Conservation (phyloP, 2,113 vertebrate genomes). For the Salvelinus namaycush region DNA sequence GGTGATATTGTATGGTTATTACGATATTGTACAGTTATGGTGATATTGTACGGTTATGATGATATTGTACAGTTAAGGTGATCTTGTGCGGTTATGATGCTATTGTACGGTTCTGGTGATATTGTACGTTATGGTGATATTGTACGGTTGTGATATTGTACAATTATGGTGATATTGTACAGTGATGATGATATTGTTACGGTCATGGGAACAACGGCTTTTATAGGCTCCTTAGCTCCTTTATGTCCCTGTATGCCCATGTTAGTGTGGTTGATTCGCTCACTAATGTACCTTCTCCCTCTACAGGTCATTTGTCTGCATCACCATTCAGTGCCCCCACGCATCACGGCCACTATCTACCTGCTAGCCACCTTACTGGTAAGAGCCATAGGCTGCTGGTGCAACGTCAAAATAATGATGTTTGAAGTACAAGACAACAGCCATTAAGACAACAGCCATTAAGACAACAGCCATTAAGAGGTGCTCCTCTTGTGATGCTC, state of each 20-base stretch:
- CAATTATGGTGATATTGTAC: neutral
- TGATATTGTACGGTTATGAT: no score
- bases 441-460: neutral
- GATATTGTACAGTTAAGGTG: no score
- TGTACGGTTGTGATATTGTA: no score
- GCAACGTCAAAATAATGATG: neutral
- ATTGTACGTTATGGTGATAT: no score
- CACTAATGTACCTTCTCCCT: constrained; percentile 6
- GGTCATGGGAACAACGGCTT: no score
- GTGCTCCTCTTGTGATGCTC: constrained; percentile 58
- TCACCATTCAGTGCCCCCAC: constrained; percentile 72
- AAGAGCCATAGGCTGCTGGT: constrained; percentile 45
- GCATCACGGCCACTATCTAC: constrained; percentile 78
- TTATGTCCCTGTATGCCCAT: neutral
- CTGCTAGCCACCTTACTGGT: constrained; percentile 79
- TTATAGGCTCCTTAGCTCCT: no score
- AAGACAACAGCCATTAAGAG: neutral
- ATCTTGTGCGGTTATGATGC: no score
- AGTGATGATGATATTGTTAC: no score
- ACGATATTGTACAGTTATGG: neutral
- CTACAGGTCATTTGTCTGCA: constrained; percentile 70
- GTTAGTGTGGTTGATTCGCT: no score
- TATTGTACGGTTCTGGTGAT: no score
- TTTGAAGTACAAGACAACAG: constrained; percentile 1
- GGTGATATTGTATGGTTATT: no score